These are phyloP conservation scores for Cerastoderma edule DNA, from an alignment of 2,888 invertebrate genomes.

Conservation along the genomic window DNA sequence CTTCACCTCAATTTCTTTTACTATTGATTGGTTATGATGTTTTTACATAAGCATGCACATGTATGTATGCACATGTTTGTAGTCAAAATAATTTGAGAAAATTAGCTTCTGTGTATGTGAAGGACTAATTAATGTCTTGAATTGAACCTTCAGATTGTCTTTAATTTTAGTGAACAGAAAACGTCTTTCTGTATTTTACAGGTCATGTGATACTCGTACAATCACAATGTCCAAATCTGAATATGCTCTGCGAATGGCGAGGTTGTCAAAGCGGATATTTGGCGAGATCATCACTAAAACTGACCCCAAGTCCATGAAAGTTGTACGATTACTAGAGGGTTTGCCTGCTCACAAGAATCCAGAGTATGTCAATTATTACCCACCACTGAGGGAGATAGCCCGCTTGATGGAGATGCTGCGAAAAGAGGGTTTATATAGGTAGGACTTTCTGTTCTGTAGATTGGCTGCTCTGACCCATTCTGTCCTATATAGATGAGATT, in stretches of 20 bases:
- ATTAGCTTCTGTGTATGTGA: too few species aligned
- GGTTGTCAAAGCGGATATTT: constrained; percentile 94
- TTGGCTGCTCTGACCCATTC: too few species aligned
- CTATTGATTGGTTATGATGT: too few species aligned
- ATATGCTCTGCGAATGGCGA: constrained; percentile 93
- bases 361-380: constrained; percentile 93
- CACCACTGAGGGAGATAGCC: constrained; percentile 91
- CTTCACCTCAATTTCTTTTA: too few species aligned
- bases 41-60: too few species aligned
- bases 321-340: constrained; percentile 91
- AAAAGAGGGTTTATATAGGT: constrained; percentile 80
- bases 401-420: constrained; percentile 87
- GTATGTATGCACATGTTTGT: too few species aligned
- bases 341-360: constrained; percentile 90
- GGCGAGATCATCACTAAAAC: constrained; percentile 91
- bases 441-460: constrained; percentile 20
- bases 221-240: constrained; percentile 85
- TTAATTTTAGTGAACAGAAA: too few species aligned
- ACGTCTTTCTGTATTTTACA: not conserved
- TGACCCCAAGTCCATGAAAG: constrained; percentile 84
- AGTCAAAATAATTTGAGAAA: too few species aligned
- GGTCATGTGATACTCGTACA: too few species aligned
- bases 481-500: too few species aligned
- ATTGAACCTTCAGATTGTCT: too few species aligned
- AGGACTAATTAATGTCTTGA: too few species aligned